Base-by-base conservation (phyloP, 2,113 vertebrate genomes). In the Myotis yumanensis region DNA sequence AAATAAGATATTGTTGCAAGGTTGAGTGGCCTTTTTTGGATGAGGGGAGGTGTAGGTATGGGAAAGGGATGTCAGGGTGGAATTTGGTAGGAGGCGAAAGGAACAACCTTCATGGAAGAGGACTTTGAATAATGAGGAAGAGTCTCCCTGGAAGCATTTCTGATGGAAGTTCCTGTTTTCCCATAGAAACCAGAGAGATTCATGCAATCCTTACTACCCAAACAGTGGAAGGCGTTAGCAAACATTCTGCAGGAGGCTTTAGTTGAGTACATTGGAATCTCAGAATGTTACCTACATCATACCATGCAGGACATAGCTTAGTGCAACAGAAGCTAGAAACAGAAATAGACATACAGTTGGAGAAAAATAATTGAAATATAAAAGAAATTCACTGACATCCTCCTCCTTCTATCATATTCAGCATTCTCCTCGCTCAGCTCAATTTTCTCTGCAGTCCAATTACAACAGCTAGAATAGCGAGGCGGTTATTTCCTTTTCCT, bases 321-420 rank as follows among this genome's bases (percentile, higher is more conserved):
- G 18, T 76, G 51, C 48, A 73, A 52, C 35, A 88, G 40, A 92
- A 85, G 25, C 48, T 32, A 77, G 88, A 88, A 76, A 40, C 25
- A 80, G 46, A 84, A 84, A 93, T 83, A 94, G 48, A 81, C n/a
- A 57, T 51, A 22, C 16, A 95, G 17, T 48, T 84, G 20, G 32
- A 66, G 30, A 94, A 87, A 86, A 69, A 85, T 82, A 92, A 75
- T 40, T 35, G 66, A 96, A 86, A 28, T 18, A 51, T 54, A 72
- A 94, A 72, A 86, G 54, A 86, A 46, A 22, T 59, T 4, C 10
- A 10, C 46, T 43, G 72, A 52, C 11, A 93, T n/a, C 25, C 14
- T 90, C 69, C n/a, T 80, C 28, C 32, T 88, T 57, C 81, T 57
- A 9, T 23, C 46, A 40, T 10, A 72, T 89, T 59, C n/a, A 48